Evolutionary conservation across 1,140 invertebrate species (phyloP).

Genomic region (Macrobrachium rosenbergii): DNA sequence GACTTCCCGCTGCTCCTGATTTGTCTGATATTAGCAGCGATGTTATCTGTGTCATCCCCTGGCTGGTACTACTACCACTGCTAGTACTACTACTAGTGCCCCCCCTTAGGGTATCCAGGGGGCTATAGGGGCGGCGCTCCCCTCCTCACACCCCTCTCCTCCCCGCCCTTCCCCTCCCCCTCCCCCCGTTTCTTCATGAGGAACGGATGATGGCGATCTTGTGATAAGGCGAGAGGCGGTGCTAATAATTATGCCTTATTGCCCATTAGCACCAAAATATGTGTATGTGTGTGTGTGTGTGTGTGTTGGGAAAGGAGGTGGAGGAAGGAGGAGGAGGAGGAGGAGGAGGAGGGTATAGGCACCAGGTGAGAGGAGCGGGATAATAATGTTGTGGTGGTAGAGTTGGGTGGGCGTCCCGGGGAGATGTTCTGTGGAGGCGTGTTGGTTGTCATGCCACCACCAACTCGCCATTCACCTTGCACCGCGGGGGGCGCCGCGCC

Average conservation of each 20-base stretch:
- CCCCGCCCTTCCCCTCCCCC: background rate
- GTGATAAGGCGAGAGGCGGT: background rate
- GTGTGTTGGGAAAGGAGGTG: no score
- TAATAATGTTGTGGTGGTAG: constrained; percentile 30
- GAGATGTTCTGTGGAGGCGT: constrained; percentile 16
- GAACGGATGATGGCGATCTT: background rate
- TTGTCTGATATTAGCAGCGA: constrained; percentile 43
- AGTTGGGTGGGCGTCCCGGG: background rate
- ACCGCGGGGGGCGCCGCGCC: constrained; percentile 36
- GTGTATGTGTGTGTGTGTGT: background rate
- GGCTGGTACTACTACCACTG: background rate
- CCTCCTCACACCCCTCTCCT: background rate
- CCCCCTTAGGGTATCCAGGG: background rate
- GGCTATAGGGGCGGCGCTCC: background rate
- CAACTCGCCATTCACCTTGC: constrained; percentile 37
- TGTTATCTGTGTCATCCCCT: constrained; percentile 7
- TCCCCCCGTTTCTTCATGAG: background rate
- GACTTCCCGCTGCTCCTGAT: constrained; percentile 22
- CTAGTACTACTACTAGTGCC: no score
- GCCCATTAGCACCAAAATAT: constrained; percentile 18
- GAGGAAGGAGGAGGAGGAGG: no score
- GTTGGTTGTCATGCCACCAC: constrained; percentile 30
- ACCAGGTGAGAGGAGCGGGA: no score
- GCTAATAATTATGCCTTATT: background rate
- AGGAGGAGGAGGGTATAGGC: no score